Percentiles rank a stretch among this genome's conserved stretches.
phyloP scores from a whole-genome alignment of 2,113 vertebrate species.

The Pseudorasbora parva region DNA sequence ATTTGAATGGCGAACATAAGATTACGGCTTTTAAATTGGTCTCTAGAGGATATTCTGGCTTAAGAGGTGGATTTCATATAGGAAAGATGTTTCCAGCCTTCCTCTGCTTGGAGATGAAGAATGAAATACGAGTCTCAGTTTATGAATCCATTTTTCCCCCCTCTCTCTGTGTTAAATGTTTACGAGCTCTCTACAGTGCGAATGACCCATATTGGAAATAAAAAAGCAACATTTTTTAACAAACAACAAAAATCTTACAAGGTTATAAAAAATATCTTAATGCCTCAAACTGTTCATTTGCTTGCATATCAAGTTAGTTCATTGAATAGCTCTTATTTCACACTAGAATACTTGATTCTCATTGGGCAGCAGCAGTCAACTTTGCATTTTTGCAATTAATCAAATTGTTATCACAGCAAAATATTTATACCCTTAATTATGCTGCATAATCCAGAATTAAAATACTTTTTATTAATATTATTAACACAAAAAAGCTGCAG shows the following conservation, averaged over 20 bases:
- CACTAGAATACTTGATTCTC: too few species aligned
- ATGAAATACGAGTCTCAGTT: neutral
- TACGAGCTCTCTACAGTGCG: neutral
- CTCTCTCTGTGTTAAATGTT: neutral
- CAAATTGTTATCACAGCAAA: too few species aligned
- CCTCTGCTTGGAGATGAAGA: neutral
- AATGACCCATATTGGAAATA: neutral
- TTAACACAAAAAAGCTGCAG: too few species aligned
- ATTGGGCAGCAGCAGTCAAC: too few species aligned
- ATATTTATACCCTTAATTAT: too few species aligned
- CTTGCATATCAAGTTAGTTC: neutral
- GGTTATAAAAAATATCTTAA: neutral
- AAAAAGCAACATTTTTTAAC: too few species aligned
- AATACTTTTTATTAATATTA: too few species aligned
- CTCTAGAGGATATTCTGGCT: neutral
- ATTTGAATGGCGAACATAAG: conserved; percentile 15
- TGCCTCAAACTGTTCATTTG: neutral
- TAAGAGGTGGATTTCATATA: neutral
- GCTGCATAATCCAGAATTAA: too few species aligned
- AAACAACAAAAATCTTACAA: too few species aligned
- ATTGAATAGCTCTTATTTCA: too few species aligned
- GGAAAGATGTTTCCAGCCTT: neutral
- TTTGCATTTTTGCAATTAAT: too few species aligned
- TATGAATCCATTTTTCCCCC: neutral
- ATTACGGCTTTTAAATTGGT: conserved; percentile 23